A percentile compares a stretch with the other conserved stretches of the same genome.
phyloP scores from a whole-genome alignment of 37 sponge, comb jelly and placozoan genomes.

The Diacarnus erythraeanus region DNA sequence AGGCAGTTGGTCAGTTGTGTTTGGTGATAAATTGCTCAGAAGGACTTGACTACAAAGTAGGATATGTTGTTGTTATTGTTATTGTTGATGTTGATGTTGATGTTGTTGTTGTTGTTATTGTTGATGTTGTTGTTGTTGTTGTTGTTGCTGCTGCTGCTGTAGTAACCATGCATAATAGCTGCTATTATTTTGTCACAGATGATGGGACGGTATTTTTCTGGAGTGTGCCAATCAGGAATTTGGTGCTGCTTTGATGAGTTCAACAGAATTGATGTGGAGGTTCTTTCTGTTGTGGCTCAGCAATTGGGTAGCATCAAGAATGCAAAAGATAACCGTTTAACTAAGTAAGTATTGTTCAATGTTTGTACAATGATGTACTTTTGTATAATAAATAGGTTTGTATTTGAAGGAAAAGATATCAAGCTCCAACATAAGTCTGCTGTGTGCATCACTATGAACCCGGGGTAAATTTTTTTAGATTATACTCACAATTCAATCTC shows the following conservation, averaged over 20 bases:
- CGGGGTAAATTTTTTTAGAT: too few relatives aligned
- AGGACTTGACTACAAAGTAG: constrained; percentile 61
- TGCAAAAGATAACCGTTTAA: constrained; percentile 49
- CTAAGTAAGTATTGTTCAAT: background rate
- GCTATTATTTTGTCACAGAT: too few relatives aligned
- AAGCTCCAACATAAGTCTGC: constrained; percentile 55
- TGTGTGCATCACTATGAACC: constrained; percentile 84
- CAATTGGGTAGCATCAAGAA: constrained; percentile 70
- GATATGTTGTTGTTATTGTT: background rate
- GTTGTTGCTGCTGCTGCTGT: too few relatives aligned
- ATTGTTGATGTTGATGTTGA: too few relatives aligned
- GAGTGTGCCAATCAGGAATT: constrained; percentile 73
- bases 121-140: too few relatives aligned
- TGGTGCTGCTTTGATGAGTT: constrained; percentile 91
- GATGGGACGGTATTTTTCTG: constrained; percentile 77
- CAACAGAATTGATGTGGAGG: constrained; percentile 75
- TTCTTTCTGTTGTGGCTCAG: constrained; percentile 79
- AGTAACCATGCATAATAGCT: too few relatives aligned
- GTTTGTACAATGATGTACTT: background rate
- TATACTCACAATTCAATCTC: background rate
- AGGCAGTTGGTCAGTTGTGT: constrained; percentile 77
- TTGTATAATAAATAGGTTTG: constrained; percentile 30
- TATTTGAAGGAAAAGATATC: constrained; percentile 77
- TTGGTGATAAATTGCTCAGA: constrained; percentile 79
- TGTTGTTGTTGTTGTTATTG: too few relatives aligned